phyloP scores from a whole-genome alignment of 2,113 vertebrate species.

The Daboia siamensis region DNA sequence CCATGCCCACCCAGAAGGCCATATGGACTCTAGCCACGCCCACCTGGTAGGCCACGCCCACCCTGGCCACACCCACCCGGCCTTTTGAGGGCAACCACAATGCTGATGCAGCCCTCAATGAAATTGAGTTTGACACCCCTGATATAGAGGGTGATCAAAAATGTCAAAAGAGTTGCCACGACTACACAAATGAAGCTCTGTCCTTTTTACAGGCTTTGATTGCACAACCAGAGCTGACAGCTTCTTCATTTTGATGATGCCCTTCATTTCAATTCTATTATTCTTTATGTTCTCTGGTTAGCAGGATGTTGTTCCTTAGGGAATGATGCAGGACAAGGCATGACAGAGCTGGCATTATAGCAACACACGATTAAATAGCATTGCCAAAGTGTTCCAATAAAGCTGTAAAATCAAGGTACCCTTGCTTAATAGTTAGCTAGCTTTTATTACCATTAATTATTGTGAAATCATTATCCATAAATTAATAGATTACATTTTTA shows the following conservation, averaged over 20 bases:
- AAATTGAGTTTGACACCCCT: too few relatives aligned
- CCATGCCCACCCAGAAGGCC: too few relatives aligned
- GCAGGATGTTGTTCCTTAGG: neutral
- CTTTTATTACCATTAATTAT: neutral
- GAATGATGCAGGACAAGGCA: neutral
- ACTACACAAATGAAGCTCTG: neutral
- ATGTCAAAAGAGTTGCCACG: neutral
- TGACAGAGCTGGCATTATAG: neutral
- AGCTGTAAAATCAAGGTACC: neutral
- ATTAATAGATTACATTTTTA: neutral
- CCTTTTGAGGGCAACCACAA: too few relatives aligned
- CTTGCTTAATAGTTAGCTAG: neutral
- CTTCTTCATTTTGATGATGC: neutral
- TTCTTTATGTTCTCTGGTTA: neutral
- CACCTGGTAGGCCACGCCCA: too few relatives aligned
- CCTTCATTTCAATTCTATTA: neutral
- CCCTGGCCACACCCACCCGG: too few relatives aligned
- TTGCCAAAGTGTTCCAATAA: neutral
- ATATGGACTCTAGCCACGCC: too few relatives aligned
- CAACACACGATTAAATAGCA: neutral
- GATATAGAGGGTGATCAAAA: neutral
- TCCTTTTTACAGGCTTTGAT: neutral
- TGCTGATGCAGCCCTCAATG: too few relatives aligned
- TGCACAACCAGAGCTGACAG: neutral
- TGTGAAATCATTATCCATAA: neutral